phyloP scores from a whole-genome alignment of 2,797 vertebrate genomes.

The Artibeus jamaicensis region DNA sequence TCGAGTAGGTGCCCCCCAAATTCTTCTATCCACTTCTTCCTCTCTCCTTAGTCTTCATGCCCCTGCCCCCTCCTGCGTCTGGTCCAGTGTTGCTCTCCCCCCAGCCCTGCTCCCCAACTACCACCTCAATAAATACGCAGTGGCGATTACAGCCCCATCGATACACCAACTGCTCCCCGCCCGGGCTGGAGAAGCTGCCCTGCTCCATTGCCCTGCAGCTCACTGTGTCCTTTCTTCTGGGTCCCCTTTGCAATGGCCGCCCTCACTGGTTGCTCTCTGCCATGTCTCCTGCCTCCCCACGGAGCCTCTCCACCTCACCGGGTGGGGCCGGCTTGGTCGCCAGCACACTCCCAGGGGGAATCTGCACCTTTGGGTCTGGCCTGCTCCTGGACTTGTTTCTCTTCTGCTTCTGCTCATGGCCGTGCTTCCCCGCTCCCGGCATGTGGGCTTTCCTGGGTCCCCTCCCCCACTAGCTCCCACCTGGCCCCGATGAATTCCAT shows the following conservation, averaged over 20 bases:
- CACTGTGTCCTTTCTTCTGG: not conserved
- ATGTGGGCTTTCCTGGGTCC: constrained; percentile 56
- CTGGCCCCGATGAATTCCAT: constrained; percentile 72
- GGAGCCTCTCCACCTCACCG: not conserved
- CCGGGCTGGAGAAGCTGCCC: not conserved
- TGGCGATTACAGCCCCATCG: not conserved
- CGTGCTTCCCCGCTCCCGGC: not conserved
- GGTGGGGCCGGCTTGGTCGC: not conserved
- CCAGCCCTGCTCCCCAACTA: not conserved
- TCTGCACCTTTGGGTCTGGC: not conserved
- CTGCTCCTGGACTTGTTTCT: not conserved
- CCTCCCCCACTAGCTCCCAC: constrained; percentile 64
- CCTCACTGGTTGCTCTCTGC: not conserved
- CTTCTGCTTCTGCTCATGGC: not conserved
- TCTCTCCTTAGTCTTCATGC: not conserved
- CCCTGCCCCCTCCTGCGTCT: not conserved
- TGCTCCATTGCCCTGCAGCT: not conserved
- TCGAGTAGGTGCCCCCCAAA: not conserved
- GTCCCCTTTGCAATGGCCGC: not conserved
- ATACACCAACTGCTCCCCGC: not conserved
- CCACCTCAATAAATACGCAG: not conserved
- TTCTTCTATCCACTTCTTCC: not conserved
- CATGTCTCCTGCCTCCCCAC: not conserved
- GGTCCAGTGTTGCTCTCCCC: not conserved
- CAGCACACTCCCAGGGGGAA: not conserved